Evolutionary conservation across 1,140 invertebrate genomes (phyloP).

Genomic region (Leptoteleia sp.): DNA sequence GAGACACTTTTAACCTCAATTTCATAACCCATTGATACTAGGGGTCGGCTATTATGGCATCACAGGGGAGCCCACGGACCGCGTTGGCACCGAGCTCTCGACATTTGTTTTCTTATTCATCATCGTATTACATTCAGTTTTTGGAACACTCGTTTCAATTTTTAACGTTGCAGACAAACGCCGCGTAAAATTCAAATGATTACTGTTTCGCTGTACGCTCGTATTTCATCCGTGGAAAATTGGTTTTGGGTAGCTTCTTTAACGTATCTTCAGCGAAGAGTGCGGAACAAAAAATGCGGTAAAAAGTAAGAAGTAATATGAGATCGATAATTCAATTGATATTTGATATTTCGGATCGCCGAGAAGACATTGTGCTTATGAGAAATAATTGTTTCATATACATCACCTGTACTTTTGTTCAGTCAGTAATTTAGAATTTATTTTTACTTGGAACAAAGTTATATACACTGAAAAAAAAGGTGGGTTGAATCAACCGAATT

Average conservation of each 20-base stretch:
- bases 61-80: conserved; percentile 36
- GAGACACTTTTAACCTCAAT: conserved; percentile 76
- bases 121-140: conserved; percentile 35
- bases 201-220: conserved; percentile 45
- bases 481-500: too few species aligned
- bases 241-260: conserved; percentile 53
- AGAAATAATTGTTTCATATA: conserved; percentile 46
- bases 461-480: too few species aligned
- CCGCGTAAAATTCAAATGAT: conserved; percentile 57
- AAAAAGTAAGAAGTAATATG: conserved; percentile 53
- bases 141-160: conserved; percentile 43
- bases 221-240: conserved; percentile 64
- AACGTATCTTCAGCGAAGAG: conserved; percentile 46
- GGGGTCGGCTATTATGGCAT: conserved; percentile 64
- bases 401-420: conserved; percentile 19
- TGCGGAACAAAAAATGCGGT: conserved; percentile 28
- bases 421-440: not conserved
- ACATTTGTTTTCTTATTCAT: conserved; percentile 34
- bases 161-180: conserved; percentile 21
- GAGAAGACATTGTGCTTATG: conserved; percentile 7
- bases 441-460: too few species aligned
- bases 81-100: not conserved
- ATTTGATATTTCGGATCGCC: conserved; percentile 16
- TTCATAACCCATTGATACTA: conserved; percentile 74
- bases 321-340: conserved; percentile 56